These are phyloP conservation scores for Zalophus californianus DNA, from an alignment of 2,797 vertebrate species.

Conservation along the genomic window DNA sequence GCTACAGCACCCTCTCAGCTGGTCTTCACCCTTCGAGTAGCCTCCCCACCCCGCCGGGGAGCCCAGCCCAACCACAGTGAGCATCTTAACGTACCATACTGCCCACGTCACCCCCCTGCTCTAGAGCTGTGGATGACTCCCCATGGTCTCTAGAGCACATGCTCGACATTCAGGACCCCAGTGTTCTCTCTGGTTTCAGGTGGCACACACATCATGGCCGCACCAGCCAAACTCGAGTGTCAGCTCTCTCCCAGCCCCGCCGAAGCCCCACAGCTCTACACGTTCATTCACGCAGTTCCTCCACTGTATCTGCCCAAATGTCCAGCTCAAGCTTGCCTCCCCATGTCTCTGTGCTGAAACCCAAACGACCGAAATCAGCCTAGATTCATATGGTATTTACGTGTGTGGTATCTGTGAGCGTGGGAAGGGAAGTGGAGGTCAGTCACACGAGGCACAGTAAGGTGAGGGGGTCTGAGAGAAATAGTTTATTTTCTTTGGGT, in stretches of 20 bases:
- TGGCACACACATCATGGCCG: not conserved
- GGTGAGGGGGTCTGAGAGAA: not conserved
- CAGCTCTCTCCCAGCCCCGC: not conserved
- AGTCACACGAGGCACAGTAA: not conserved
- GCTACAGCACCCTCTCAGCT: rapidly evolving
- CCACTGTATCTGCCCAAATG: not conserved
- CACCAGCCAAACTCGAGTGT: not conserved
- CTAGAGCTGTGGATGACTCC: not conserved
- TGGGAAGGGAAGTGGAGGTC: not conserved
- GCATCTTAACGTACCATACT: not conserved
- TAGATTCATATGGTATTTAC: rapidly evolving
- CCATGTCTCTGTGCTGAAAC: not conserved
- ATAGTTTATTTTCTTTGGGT: not conserved
- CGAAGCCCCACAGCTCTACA: rapidly evolving
- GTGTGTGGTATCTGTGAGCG: rapidly evolving
- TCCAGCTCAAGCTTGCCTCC: not conserved
- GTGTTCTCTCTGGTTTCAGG: not conserved
- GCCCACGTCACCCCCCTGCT: too few species aligned
- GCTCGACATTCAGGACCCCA: not conserved
- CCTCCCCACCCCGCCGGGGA: not conserved
- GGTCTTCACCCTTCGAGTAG: not conserved
- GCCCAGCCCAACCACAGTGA: not conserved
- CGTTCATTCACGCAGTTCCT: not conserved
- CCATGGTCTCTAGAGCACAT: not conserved
- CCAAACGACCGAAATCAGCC: not conserved